Percentiles rank a stretch among this genome's conserved stretches.
Conservation (phyloP, 2,888 invertebrate genomes). For the Agriotes lineatus region DNA sequence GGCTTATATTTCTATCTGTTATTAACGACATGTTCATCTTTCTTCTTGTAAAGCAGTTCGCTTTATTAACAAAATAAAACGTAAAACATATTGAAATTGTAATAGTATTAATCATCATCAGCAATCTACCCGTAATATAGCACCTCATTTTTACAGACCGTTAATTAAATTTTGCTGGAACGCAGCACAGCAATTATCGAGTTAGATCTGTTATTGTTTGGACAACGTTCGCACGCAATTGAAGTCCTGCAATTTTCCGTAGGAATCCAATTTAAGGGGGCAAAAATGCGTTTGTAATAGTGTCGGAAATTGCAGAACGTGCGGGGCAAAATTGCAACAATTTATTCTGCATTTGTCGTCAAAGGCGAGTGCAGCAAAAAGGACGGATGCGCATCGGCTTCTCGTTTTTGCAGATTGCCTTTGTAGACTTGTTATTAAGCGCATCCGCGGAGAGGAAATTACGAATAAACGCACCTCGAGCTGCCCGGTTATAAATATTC, state of each 20-base stretch:
- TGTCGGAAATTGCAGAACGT: background rate
- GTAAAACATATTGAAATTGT: too few species aligned
- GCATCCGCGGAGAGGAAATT: constrained; percentile 7
- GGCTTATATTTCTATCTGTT: too few species aligned
- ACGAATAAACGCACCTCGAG: constrained; percentile 3
- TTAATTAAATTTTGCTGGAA: too few species aligned
- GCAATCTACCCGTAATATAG: too few species aligned
- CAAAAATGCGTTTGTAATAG: constrained; percentile 6
- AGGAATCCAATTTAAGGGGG: background rate
- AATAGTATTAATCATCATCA: too few species aligned
- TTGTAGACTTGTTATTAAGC: constrained; percentile 11
- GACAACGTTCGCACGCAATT: background rate
- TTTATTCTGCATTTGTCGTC: constrained; percentile 20
- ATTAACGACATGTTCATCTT: too few species aligned
- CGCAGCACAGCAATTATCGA: background rate
- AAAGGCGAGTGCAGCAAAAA: background rate
- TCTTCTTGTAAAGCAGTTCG: too few species aligned
- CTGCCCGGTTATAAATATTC: constrained; percentile 1
- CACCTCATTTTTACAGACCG: too few species aligned
- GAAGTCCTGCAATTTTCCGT: background rate
- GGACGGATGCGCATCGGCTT: background rate
- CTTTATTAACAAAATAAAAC: too few species aligned
- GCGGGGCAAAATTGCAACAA: constrained; percentile 15
- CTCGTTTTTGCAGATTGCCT: constrained; percentile 4
- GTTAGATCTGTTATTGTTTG: constrained; percentile 2